Evolutionary conservation across 2,888 invertebrate genomes (phyloP), one percentile per base, ranked within the genome.

Genomic region (Calliphora vomitoria): DNA sequence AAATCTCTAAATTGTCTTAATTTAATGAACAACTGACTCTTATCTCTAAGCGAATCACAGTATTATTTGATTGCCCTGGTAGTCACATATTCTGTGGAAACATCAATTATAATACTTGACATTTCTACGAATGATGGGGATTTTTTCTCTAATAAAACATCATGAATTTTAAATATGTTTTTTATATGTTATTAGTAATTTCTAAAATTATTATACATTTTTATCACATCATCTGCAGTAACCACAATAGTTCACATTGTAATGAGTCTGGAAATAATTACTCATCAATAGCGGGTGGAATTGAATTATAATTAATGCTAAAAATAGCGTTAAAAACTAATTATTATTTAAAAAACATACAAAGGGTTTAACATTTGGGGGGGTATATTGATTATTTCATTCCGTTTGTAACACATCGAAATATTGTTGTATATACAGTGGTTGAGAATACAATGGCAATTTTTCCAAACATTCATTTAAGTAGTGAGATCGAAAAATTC

Each of bases 341-440:
- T 71, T 71, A 62, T 8, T 71, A 71, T 60, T 60, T 60, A 13
- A 38, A 8, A 38, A 71, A 25, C 50, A 47, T 47, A 69, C 31
- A 35, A 44, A 38, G 11, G 69, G 69, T 69, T 69, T 31, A 58
- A 58, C 58, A 20, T 53, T 66, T 25, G 25, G 25, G 25, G 25
- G 1, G 25, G 25, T 25, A 25, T 25, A 25, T 25, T 25, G 25
- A 25, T 1, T 50, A 10, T 53, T 35, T 25, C 25, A 25, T 25
- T 25, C 2, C 25, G 25, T 25, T 25, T 25, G 25, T 25, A 25
- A 25, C 25, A 25, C 25, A 25, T n/a, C n/a, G n/a, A n/a, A n/a
- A n/a, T n/a, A n/a, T n/a, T n/a, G n/a, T n/a, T n/a, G n/a, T n/a
- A n/a, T n/a, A n/a, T n/a, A n/a, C n/a, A n/a, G n/a, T n/a, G n/a